These are phyloP conservation scores for Ancistrus triradiatus DNA, from an alignment of 2,113 vertebrate species.

Conservation along the genomic window DNA sequence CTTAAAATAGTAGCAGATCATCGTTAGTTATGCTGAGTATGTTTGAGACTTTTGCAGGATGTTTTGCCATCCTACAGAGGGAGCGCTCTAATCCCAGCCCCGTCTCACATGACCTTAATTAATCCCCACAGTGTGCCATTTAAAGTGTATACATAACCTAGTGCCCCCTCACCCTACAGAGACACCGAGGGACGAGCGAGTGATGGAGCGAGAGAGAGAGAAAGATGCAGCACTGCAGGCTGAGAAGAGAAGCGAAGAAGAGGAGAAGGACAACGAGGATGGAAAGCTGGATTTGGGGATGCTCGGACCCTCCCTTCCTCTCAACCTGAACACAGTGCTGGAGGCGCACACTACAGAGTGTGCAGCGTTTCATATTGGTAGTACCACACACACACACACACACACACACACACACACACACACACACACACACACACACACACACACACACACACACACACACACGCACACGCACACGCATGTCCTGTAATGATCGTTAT, in stretches of 20 bases:
- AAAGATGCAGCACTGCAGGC: constrained; percentile 53
- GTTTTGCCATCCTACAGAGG: background rate
- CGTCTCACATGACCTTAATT: constrained; percentile 11
- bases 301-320: constrained; percentile 66
- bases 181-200: constrained; percentile 17
- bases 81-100: background rate
- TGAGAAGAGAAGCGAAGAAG: constrained; percentile 56
- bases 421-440: background rate
- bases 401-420: constrained; percentile 15
- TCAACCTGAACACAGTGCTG: constrained; percentile 62
- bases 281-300: constrained; percentile 79
- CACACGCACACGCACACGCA: background rate
- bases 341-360: constrained; percentile 63
- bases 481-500: no score
- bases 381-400: constrained; percentile 24
- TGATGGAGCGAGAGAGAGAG: constrained; percentile 64
- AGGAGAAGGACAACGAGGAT: constrained; percentile 65
- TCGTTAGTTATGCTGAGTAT: no score
- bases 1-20: no score
- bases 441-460: constrained; percentile 15
- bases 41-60: background rate
- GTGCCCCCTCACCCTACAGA: constrained; percentile 16
- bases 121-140: background rate
- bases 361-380: constrained; percentile 77
- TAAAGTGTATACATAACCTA: no score